Percentiles rank a stretch among this genome's conserved stretches.
phyloP scores from a whole-genome alignment of 2,113 vertebrate genomes.

The Gambusia holbrooki region DNA sequence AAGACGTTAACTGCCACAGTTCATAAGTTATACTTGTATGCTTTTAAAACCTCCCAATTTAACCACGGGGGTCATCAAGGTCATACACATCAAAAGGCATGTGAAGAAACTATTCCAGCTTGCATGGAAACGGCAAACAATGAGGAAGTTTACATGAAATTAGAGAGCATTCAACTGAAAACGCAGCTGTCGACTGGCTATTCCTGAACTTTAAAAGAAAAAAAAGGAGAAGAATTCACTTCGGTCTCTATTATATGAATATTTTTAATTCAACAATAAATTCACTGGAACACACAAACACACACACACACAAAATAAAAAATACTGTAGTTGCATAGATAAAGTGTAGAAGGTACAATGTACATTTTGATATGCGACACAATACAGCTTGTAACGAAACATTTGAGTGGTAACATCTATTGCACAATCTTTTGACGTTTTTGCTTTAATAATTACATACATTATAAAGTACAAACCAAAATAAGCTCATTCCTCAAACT shows the following conservation, averaged over 20 bases:
- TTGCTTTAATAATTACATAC: background rate
- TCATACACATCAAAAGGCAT: too few relatives aligned
- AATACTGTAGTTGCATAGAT: background rate
- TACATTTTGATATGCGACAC: background rate
- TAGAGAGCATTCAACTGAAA: slow-evolving; percentile 15
- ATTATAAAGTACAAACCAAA: slow-evolving; percentile 19
- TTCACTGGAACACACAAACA: background rate
- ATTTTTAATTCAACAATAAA: slow-evolving; percentile 44
- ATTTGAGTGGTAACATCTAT: slow-evolving; percentile 8
- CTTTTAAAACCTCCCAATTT: background rate
- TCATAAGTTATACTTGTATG: too few relatives aligned
- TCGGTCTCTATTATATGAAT: background rate
- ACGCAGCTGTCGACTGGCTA: slow-evolving; percentile 35
- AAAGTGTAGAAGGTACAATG: background rate
- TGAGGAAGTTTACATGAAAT: slow-evolving; percentile 46
- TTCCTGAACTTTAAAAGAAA: background rate
- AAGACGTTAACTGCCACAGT: too few relatives aligned
- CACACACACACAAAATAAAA: background rate
- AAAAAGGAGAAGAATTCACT: slow-evolving; percentile 8
- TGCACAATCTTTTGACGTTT: slow-evolving; percentile 28
- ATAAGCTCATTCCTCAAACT: background rate
- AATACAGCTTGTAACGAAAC: background rate
- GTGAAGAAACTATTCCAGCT: background rate
- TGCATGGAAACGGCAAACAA: background rate
- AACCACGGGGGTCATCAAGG: background rate